A percentile compares a stretch with the other conserved stretches of the same genome.
phyloP scores from a whole-genome alignment of 2,888 invertebrate genomes.

The Girardia tigrina region DNA sequence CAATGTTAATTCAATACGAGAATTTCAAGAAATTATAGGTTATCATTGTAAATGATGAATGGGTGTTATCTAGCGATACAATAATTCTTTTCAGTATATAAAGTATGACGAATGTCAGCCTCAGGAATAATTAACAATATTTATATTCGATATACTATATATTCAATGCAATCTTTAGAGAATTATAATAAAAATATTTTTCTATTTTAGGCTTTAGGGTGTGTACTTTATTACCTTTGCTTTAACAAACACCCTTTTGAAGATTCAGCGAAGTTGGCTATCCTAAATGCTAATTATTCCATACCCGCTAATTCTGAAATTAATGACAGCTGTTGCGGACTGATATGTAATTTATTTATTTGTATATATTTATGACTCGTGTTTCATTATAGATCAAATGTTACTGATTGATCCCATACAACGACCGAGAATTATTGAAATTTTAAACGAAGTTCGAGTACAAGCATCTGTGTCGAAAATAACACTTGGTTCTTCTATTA shows the following conservation, averaged over 20 bases:
- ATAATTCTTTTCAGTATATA: too few relatives aligned
- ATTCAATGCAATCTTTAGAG: too few relatives aligned
- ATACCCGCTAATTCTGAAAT: slow-evolving; percentile 54
- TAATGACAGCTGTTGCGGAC: not conserved
- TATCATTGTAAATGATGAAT: too few relatives aligned
- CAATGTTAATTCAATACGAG: too few relatives aligned
- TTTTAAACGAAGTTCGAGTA: slow-evolving; percentile 72
- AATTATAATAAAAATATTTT: too few relatives aligned
- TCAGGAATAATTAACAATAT: too few relatives aligned
- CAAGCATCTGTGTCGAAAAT: slow-evolving; percentile 72
- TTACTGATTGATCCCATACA: slow-evolving; percentile 62
- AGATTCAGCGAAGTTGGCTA: slow-evolving; percentile 77
- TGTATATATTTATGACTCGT: slow-evolving; percentile 50
- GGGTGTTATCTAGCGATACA: too few relatives aligned
- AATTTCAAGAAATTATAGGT: too few relatives aligned
- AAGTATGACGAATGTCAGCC: too few relatives aligned
- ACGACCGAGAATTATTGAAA: slow-evolving; percentile 63
- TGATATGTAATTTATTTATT: not conserved
- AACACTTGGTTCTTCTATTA: slow-evolving; percentile 62
- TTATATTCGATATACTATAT: too few relatives aligned
- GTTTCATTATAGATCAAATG: slow-evolving; percentile 48
- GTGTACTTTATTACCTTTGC: slow-evolving; percentile 77
- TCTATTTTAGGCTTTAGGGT: slow-evolving; percentile 71
- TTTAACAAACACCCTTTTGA: slow-evolving; percentile 90
- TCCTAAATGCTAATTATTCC: slow-evolving; percentile 83